These are phyloP conservation scores for Athalia rosae DNA, from an alignment of 2,888 invertebrate genomes.

Conservation along the genomic window DNA sequence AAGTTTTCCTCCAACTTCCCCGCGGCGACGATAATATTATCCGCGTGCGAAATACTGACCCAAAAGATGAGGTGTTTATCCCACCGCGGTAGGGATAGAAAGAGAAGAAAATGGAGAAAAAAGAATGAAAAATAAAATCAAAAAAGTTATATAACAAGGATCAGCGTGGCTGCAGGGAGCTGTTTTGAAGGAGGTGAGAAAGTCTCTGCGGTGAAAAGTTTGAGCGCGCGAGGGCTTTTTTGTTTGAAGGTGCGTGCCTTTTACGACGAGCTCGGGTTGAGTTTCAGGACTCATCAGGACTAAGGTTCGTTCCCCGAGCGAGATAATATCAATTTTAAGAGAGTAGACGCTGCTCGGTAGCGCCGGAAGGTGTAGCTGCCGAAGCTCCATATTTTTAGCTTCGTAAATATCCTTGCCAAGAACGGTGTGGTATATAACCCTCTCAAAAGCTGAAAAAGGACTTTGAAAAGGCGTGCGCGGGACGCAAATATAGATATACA, in stretches of 20 bases:
- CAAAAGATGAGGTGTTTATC: no score
- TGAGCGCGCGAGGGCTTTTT: background rate
- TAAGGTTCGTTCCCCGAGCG: constrained; percentile 2
- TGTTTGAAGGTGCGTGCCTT: constrained; percentile 17
- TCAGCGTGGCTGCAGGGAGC: no score
- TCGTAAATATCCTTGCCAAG: constrained; percentile 13
- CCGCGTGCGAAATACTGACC: no score
- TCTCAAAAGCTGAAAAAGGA: constrained; percentile 9
- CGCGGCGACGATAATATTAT: no score
- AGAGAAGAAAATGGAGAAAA: no score
- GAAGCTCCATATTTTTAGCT: constrained; percentile 19
- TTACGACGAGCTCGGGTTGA: background rate
- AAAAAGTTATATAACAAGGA: background rate
- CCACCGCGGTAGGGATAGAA: no score
- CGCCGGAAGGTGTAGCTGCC: background rate
- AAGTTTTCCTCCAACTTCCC: no score
- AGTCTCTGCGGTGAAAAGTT: background rate
- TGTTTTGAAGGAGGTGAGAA: constrained; percentile 24
- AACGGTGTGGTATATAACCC: background rate
- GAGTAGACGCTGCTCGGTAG: background rate
- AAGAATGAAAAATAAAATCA: background rate
- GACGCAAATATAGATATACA: no score
- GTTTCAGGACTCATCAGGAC: background rate
- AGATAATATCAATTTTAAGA: constrained; percentile 35
- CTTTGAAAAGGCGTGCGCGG: constrained; percentile 30